Evolutionary conservation across 1,140 invertebrate genomes (phyloP).

Genomic region (Cydia amplana): DNA sequence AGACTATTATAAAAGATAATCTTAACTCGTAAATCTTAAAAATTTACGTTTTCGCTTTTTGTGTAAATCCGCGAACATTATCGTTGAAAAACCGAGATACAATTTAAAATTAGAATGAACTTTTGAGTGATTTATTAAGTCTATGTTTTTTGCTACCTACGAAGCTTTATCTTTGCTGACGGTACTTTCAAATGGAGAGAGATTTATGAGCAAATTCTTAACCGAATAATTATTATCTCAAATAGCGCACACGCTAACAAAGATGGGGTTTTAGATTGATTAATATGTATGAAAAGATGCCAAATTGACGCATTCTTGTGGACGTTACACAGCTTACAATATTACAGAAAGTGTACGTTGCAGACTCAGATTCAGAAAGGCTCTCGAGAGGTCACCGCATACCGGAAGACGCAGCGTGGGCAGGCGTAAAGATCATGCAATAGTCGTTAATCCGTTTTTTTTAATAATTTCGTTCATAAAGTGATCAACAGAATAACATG

Average conservation of each 20-base stretch:
- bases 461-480: no score
- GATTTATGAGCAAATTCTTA: conserved; percentile 42
- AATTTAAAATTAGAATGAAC: not conserved
- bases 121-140: conserved; percentile 7
- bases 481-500: no score
- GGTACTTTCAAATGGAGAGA: conserved; percentile 35
- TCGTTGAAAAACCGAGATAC: not conserved
- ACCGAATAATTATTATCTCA: conserved; percentile 39
- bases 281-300: conserved; percentile 26
- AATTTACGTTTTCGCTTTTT: not conserved
- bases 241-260: conserved; percentile 35
- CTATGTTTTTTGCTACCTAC: not conserved
- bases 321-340: not conserved
- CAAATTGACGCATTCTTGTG: not conserved
- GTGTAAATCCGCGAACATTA: conserved; percentile 11
- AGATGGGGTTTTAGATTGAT: conserved; percentile 1
- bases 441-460: no score
- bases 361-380: not conserved
- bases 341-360: not conserved
- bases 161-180: conserved; percentile 34
- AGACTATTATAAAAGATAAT: conserved; percentile 17
- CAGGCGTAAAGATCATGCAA: no score
- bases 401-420: no score
- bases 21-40: conserved; percentile 15
- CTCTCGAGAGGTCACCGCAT: no score